Conservation (phyloP, 2,888 invertebrate genomes). For the Melanophora roralis region DNA sequence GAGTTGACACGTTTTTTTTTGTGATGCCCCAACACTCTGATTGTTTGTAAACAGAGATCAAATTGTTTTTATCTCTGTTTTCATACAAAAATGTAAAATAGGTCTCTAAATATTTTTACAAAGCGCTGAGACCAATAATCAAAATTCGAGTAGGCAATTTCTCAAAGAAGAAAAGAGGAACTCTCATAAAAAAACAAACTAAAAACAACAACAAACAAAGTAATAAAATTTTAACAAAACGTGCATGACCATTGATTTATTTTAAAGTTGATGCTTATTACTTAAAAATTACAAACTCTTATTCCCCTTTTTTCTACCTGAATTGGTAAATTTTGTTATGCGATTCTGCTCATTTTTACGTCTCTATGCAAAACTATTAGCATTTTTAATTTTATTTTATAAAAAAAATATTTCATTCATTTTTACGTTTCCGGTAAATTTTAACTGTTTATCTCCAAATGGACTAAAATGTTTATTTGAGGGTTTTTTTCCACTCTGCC, state of each 20-base stretch:
- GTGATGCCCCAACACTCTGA: not conserved
- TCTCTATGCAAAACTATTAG: too few species aligned
- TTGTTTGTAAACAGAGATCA: slow-evolving; percentile 65
- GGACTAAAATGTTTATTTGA: not conserved
- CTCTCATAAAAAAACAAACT: slow-evolving; percentile 22
- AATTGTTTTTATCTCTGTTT: not conserved
- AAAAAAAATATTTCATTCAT: not conserved
- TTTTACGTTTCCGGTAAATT: not conserved
- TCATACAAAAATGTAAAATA: not conserved
- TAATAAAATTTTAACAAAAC: slow-evolving; percentile 16
- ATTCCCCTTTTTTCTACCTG: too few species aligned
- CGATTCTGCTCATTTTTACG: too few species aligned
- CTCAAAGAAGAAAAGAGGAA: slow-evolving; percentile 27
- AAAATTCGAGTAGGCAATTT: slow-evolving; percentile 24
- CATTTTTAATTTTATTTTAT: not conserved
- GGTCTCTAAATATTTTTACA: not conserved
- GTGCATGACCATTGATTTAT: not conserved
- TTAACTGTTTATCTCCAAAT: not conserved
- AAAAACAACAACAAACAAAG: slow-evolving; percentile 6
- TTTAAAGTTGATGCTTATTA: not conserved
- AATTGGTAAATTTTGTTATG: too few species aligned
- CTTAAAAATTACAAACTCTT: slow-evolving; percentile 8
- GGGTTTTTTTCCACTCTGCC: slow-evolving; percentile 56
- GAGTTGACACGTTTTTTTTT: slow-evolving; percentile 13
- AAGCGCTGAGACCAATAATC: slow-evolving; percentile 27